Evolutionary conservation across 2,888 invertebrate genomes (phyloP), one percentile per base, ranked within the genome.

Genomic region (Sarcophaga variegata): DNA sequence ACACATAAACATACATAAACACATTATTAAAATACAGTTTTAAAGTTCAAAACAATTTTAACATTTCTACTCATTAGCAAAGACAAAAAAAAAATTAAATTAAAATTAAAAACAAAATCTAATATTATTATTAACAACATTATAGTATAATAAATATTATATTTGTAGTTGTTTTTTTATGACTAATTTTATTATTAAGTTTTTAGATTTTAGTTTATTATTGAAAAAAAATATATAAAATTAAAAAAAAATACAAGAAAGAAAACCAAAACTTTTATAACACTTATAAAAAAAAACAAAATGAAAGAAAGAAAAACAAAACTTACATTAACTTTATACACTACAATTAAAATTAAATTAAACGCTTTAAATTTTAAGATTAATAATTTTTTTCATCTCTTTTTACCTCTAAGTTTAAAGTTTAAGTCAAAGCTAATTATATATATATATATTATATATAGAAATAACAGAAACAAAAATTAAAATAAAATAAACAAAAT

Each of bases 151-250:
- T 17, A 54, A 45, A 20, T 59, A 67, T 62, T 54, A 83, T 83
- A 75, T 76, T 80, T 81, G 75, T 81, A 81, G 63, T 82, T 85
- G 77, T 80, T 71, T 83, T 85, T n/a, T 79, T 75, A 75, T 75
- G 67, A 70, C 79, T 78, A 74, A 78, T 79, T 83, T 79, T 82
- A 79, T 67, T 78, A 47, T 82, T 77, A 82, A 86, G 59, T 75
- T 76, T 64, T 75, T 69, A 79, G 70, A 49, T 22, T 76, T 82
- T 81, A 81, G 22, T 82, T 85, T 72, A 62, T 60, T 64, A 37
- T 37, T 0, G 0, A n/a, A 54, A 76, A 45, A 27, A 69, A 69
- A 1, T 37, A 37, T 47, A 25, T 10, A 27, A 60, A 60, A 37
- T 37, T 37, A 37, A 37, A 37, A 37, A 37, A n/a, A 25, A 70